Evolutionary conservation across 2,797 vertebrate genomes (phyloP).

Genomic region (Tragopan temminckii): DNA sequence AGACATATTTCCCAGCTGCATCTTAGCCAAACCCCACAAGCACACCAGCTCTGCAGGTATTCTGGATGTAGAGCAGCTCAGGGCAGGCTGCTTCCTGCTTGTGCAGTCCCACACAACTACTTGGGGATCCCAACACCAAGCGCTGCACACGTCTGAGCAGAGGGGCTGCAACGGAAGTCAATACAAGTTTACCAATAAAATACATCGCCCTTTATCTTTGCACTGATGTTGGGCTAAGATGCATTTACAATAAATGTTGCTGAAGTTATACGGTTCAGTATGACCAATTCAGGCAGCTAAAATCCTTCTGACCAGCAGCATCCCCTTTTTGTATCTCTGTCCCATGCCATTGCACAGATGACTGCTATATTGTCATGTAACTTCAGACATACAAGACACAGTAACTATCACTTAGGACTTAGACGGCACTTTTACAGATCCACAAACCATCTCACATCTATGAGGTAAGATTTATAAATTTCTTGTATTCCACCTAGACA

Average conservation of each 20-base stretch:
- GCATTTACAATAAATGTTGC: neutral
- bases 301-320: neutral
- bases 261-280: neutral
- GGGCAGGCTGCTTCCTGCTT: fast-evolving
- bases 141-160: neutral
- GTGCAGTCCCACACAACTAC: neutral
- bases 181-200: neutral
- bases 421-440: neutral
- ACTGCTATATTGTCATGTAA: neutral
- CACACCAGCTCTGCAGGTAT: neutral
- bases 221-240: neutral
- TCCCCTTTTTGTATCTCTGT: neutral
- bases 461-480: conserved; percentile 32
- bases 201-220: neutral
- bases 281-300: neutral
- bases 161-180: neutral
- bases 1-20: neutral
- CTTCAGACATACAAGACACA: neutral
- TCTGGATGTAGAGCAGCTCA: neutral
- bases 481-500: conserved; percentile 35
- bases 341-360: neutral
- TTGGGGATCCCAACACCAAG: neutral
- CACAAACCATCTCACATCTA: neutral
- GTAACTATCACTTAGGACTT: neutral
- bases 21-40: neutral